Base-by-base conservation (phyloP, 1,140 invertebrate genomes). In the Samia ricini region DNA sequence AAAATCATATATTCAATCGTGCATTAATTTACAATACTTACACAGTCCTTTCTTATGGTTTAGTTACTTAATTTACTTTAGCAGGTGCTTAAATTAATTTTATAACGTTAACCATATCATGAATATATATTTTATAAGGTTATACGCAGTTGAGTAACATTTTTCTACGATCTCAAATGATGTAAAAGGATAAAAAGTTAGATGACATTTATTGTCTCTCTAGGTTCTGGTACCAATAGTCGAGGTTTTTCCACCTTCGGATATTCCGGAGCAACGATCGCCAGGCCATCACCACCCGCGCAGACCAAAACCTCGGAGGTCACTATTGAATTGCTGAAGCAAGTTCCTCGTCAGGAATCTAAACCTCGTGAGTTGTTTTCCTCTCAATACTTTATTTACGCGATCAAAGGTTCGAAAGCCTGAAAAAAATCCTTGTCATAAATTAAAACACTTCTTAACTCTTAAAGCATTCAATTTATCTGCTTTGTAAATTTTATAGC, bases 231-330 rank as follows among this genome's bases (percentile, higher is more conserved):
- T 24, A 86, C 74, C 51, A 83, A 81, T 61, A 89, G 76, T 69
- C 79, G 78, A 60, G 88, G 78, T 7, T 92, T 93, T 65, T 91
- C 90, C 0, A 93, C 92, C 0, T 90, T 92, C 18, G 93, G 93
- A 0, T 93, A 93, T 29, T 92, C 91, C 21, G 69, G 92, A 75
- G 81, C 90, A 60, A 78, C 84, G 4, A 82, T 89, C 59, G 68
- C 70, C 18, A 72, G 81, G 56, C 83, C 85, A 54, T 86, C 85
- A 4, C 77, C 86, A 0, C 83, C 85, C 0, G 64, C 75, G 0
- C 71, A 72, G 3, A 79, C 81, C 1, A 80, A 80, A 19, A 81
- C 84, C 2, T 85, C 85, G 0, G 75, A 87, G 56, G 81, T 88
- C 22, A 86, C 80, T n/a, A 88, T 90, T 15, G 88, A 90, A 52